Percentiles rank a stretch among this genome's conserved stretches.
These are phyloP conservation scores for Eleutherodactylus coqui DNA, from an alignment of 2,797 vertebrate genomes.

Conservation along the genomic window DNA sequence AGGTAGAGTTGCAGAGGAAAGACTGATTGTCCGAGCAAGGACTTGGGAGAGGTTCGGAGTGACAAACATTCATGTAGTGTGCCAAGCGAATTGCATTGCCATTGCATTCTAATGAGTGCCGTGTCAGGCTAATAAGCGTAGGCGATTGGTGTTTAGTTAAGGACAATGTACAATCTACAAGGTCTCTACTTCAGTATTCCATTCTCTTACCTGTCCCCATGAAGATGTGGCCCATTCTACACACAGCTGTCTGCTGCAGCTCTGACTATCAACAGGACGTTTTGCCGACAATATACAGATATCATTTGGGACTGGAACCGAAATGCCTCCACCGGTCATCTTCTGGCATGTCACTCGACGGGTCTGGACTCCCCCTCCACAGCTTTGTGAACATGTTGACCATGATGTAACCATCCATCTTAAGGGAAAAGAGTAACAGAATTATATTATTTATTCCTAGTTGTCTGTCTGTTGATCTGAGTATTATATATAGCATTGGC, in stretches of 20 bases:
- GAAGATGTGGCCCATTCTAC: slow-evolving; percentile 82
- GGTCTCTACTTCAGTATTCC: background rate
- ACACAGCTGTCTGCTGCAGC: slow-evolving; percentile 86
- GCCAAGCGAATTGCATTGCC: too few species aligned
- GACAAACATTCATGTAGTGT: too few species aligned
- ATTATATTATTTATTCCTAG: too few species aligned
- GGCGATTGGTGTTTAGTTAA: too few species aligned
- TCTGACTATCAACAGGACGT: slow-evolving; percentile 82
- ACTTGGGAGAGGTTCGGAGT: too few species aligned
- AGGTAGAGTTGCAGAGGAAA: too few species aligned
- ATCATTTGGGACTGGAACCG: slow-evolving; percentile 73
- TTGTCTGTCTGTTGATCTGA: background rate
- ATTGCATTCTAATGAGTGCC: too few species aligned
- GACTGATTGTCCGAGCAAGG: too few species aligned
- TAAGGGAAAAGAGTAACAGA: slow-evolving; percentile 1
- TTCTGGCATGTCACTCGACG: slow-evolving; percentile 85
- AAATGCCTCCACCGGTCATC: slow-evolving; percentile 76
- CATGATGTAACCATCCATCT: slow-evolving; percentile 91
- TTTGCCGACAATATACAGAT: slow-evolving; percentile 79
- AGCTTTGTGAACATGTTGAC: slow-evolving; percentile 86
- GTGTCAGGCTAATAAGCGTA: too few species aligned
- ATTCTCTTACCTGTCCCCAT: slow-evolving; percentile 79
- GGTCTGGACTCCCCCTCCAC: slow-evolving; percentile 86
- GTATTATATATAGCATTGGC: too few species aligned
- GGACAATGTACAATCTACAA: background rate